phyloP scores from a whole-genome alignment of 1,140 invertebrate species.

The Nymphalis io region DNA sequence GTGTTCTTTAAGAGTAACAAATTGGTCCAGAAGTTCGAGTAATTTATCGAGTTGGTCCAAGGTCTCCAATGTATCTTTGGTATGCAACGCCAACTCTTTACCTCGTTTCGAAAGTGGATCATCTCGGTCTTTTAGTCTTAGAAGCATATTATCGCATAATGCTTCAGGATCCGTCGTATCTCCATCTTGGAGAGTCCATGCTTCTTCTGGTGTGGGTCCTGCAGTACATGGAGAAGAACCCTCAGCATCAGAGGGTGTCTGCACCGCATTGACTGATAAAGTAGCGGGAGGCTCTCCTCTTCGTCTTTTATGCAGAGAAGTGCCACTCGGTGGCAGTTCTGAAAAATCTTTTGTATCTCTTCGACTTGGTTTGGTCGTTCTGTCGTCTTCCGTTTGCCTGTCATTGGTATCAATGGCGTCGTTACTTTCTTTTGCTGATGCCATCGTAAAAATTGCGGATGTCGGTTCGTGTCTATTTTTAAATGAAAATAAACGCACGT shows the following conservation, averaged over 20 bases:
- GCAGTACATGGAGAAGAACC: constrained; percentile 71
- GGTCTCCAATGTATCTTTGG: constrained; percentile 81
- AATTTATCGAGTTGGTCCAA: constrained; percentile 90
- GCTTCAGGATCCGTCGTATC: constrained; percentile 54
- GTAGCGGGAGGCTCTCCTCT: constrained; percentile 68
- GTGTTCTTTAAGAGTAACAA: constrained; percentile 86
- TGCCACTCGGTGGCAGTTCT: constrained; percentile 67
- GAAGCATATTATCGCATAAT: constrained; percentile 68
- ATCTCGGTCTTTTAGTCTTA: constrained; percentile 63
- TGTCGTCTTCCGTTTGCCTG: constrained; percentile 43
- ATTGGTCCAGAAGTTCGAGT: constrained; percentile 87
- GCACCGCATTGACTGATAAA: constrained; percentile 63
- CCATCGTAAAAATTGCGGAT: constrained; percentile 50
- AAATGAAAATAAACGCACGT: constrained; percentile 75
- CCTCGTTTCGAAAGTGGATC: constrained; percentile 67
- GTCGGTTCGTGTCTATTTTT: constrained; percentile 60
- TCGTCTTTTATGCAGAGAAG: constrained; percentile 68
- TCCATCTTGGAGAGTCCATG: constrained; percentile 49
- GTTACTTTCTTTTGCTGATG: constrained; percentile 62
- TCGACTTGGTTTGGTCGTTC: constrained; percentile 33
- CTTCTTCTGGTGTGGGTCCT: constrained; percentile 57
- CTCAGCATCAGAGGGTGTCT: constrained; percentile 67
- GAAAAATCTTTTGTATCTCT: constrained; percentile 60
- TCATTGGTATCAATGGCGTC: constrained; percentile 53
- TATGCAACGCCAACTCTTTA: constrained; percentile 70